phyloP scores from a whole-genome alignment of 2,797 vertebrate genomes.

The Gouania willdenowi region DNA sequence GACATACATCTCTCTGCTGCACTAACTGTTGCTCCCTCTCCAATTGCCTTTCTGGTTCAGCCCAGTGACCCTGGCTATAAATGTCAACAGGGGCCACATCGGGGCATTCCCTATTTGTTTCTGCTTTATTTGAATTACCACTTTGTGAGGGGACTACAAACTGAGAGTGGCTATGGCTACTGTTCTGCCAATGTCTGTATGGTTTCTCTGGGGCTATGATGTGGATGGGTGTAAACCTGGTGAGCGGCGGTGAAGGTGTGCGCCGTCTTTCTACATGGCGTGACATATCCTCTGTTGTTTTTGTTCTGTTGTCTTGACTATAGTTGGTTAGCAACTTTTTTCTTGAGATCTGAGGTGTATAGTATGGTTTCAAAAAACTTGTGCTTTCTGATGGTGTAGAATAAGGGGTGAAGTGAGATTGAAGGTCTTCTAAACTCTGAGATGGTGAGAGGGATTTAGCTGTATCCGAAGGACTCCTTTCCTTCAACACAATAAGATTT shows the following conservation, averaged over 20 bases:
- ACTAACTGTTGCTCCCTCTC: slow-evolving; percentile 55
- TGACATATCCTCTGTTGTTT: slow-evolving; percentile 46
- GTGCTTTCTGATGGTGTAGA: slow-evolving; percentile 27
- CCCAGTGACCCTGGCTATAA: slow-evolving; percentile 63
- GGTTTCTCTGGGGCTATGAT: slow-evolving; percentile 69
- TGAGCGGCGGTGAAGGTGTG: slow-evolving; percentile 66
- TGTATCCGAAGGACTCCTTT: slow-evolving; percentile 12
- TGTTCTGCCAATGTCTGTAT: slow-evolving; percentile 59
- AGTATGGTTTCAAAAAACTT: slow-evolving; percentile 21
- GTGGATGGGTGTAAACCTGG: slow-evolving; percentile 71
- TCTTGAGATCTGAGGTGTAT: slow-evolving; percentile 20
- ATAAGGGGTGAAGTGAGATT: slow-evolving; percentile 13
- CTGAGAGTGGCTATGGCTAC: slow-evolving; percentile 41
- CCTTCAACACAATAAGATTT: slow-evolving; percentile 13
- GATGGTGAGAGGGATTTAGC: slow-evolving; percentile 16
- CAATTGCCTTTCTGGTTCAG: slow-evolving; percentile 52
- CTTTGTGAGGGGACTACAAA: slow-evolving; percentile 36
- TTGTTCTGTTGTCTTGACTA: slow-evolving; percentile 37
- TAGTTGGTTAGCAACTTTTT: slow-evolving; percentile 31
- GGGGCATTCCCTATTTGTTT: slow-evolving; percentile 67
- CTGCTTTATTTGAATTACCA: slow-evolving; percentile 50
- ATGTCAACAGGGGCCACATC: slow-evolving; percentile 45
- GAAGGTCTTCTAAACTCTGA: slow-evolving; percentile 18
- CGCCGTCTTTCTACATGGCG: slow-evolving; percentile 45
- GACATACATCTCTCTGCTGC: slow-evolving; percentile 38